Evolutionary conservation across 2,113 vertebrate species (phyloP).

Genomic region (Connochaetes taurinus): DNA sequence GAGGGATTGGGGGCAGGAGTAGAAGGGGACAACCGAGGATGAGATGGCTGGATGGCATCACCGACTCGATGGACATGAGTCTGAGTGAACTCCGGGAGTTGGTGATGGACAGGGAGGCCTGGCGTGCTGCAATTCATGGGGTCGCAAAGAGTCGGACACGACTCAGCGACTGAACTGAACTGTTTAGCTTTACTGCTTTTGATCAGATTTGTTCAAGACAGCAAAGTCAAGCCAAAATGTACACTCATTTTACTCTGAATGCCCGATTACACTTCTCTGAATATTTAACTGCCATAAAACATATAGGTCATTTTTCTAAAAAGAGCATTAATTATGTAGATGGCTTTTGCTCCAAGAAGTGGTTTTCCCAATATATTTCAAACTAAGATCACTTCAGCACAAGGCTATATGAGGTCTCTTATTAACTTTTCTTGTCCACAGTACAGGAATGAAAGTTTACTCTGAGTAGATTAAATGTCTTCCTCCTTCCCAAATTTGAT

Average conservation of each 20-base stretch:
- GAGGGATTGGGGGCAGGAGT: no score
- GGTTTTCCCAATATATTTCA: constrained; percentile 27
- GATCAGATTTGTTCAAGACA: not conserved
- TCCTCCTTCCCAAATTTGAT: not conserved
- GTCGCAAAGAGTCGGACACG: no score
- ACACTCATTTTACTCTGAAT: not conserved
- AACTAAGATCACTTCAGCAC: not conserved
- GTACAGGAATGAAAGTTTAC: not conserved
- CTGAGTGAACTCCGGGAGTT: no score
- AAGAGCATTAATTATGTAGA: not conserved
- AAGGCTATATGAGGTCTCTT: not conserved
- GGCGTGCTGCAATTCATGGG: no score
- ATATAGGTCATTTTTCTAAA: not conserved
- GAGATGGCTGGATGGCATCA: no score
- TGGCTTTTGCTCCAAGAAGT: not conserved
- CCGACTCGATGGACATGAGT: no score
- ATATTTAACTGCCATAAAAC: not conserved
- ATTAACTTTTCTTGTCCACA: not conserved
- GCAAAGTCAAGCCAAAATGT: not conserved
- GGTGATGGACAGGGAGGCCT: no score
- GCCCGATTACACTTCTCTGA: not conserved
- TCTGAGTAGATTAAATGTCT: not conserved
- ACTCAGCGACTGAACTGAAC: no score
- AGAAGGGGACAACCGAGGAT: no score
- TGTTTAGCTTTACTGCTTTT: not conserved